Base-by-base conservation (phyloP, 2,797 vertebrate genomes). In the Enteromius argenteus region DNA sequence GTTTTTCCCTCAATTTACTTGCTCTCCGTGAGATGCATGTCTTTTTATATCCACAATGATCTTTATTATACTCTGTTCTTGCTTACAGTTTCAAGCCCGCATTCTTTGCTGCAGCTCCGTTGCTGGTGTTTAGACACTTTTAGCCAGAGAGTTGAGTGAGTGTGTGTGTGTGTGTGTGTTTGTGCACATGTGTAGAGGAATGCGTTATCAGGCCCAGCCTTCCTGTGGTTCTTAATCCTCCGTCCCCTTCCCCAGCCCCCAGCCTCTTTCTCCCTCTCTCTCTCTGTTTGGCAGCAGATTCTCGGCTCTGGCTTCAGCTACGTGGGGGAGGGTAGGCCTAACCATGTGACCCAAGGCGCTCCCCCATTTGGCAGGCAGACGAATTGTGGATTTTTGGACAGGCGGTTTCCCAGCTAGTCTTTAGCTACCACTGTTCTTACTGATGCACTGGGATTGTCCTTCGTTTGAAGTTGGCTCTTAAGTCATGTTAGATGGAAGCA, bases 191-290 rank as follows among this genome's bases (percentile, higher is more conserved):
- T 73, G 83, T 89, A 71, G 37, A 86, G 85, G 88, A 86, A 87
- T 89, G 86, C 84, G 83, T 89, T 87, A 89, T 89, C 88, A 87
- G 88, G 85, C 86, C 88, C 84, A 84, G 86, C 82, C 86, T 89
- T 89, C 88, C 88, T 88, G 84, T 87, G 84, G 81, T 83, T 86
- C 46, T 68, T 89, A 87, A 89, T 87, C 86, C 86, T 83, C 42
- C 64, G 67, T 76, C 78, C 74, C 81, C 77, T 78, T 56, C 42
- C 77, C 75, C 32, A 62, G 73, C 84, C 83, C 84, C 84, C 85
- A 79, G 58, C n/a, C 71, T 51, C 56, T 85, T 13, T 83, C 30
- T 80, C 15, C 46, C 37, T 64, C 23, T 68, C 30, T 35, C 32
- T 69, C 15, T 84, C 14, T 79, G 39, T 84, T 30, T 78, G 58